Percentiles rank a stretch among this genome's conserved stretches.
phyloP scores from a whole-genome alignment of 2,888 invertebrate species.

The Acanthoscelides obtectus region DNA sequence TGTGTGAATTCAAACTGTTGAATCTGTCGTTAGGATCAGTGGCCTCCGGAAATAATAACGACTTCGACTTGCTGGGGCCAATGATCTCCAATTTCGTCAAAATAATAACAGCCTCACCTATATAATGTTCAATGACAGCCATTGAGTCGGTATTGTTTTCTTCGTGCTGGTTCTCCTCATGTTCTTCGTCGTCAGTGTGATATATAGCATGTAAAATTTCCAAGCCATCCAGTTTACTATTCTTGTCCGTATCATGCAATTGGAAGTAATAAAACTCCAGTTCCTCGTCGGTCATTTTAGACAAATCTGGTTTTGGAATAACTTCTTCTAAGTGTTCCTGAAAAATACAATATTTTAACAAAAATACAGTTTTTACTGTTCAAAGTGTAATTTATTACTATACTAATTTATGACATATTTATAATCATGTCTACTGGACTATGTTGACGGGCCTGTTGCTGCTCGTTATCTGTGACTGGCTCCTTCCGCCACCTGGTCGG shows the following conservation, averaged over 20 bases:
- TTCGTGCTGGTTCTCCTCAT: constrained; percentile 43
- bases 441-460: no score
- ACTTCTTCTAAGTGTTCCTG: constrained; percentile 44
- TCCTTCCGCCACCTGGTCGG: no score
- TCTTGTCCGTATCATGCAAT: constrained; percentile 86
- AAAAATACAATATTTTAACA: constrained; percentile 7
- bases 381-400: no score
- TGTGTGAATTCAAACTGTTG: no score
- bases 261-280: constrained; percentile 81
- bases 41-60: no score
- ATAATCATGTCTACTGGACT: no score
- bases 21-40: no score
- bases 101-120: constrained; percentile 36
- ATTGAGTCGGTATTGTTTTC: constrained; percentile 35
- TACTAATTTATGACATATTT: no score
- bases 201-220: constrained; percentile 81
- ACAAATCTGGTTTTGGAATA: constrained; percentile 52
- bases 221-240: constrained; percentile 82
- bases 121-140: constrained; percentile 49
- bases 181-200: constrained; percentile 63
- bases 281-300: constrained; percentile 79
- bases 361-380: background rate
- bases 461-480: no score
- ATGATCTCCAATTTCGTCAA: no score
- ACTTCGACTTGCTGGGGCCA: no score